Evolutionary conservation across 2,113 vertebrate species (phyloP).

Genomic region (Struthio camelus): DNA sequence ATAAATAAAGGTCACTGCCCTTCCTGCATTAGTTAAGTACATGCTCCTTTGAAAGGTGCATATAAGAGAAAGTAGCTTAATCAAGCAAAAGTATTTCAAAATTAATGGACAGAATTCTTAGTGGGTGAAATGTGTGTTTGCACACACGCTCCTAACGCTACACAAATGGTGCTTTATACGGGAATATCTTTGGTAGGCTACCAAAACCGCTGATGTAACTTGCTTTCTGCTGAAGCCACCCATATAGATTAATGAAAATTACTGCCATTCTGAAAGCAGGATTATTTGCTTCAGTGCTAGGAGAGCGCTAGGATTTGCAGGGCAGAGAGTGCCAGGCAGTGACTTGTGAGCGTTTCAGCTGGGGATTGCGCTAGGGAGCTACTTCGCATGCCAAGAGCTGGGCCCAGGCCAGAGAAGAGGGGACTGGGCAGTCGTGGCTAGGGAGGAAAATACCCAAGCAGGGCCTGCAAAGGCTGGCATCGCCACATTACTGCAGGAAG

Average conservation of each 20-base stretch:
- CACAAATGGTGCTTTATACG: neutral
- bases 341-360: neutral
- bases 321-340: neutral
- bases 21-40: neutral
- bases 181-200: neutral
- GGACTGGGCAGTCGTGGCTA: neutral
- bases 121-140: neutral
- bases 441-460: neutral
- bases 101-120: neutral
- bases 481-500: neutral
- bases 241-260: neutral
- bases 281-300: neutral
- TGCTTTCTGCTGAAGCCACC: neutral
- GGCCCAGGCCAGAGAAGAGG: neutral
- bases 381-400: neutral
- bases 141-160: neutral
- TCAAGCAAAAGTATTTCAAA: neutral
- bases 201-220: neutral
- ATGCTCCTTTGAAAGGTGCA: neutral
- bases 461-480: neutral
- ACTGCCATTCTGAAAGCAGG: neutral
- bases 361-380: neutral
- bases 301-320: neutral
- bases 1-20: neutral
- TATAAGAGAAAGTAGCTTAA: neutral